These are phyloP conservation scores for Triplophysa dalaica DNA, from an alignment of 2,113 vertebrate genomes.

Conservation along the genomic window DNA sequence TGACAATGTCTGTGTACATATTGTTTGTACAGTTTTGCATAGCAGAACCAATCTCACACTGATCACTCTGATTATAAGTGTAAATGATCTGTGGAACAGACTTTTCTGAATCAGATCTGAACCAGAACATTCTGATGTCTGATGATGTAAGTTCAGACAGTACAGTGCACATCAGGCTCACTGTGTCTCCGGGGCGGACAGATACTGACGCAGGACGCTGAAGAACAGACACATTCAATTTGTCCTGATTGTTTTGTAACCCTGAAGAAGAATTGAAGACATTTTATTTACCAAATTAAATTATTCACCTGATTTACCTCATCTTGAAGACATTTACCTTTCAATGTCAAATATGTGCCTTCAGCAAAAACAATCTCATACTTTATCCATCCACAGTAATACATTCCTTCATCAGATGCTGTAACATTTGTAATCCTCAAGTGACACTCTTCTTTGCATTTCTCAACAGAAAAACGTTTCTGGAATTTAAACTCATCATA, in stretches of 20 bases:
- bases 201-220: constrained; percentile 18
- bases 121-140: constrained; percentile 46
- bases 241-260: constrained; percentile 27
- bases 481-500: neutral
- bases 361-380: neutral
- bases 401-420: constrained; percentile 25
- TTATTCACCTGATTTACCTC: too few relatives aligned
- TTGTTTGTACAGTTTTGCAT: constrained; percentile 51
- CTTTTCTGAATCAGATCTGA: constrained; percentile 33
- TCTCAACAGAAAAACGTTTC: constrained; percentile 7
- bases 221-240: neutral
- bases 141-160: constrained; percentile 14
- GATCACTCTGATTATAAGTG: constrained; percentile 24
- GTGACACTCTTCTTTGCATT: neutral
- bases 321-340: neutral
- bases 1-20: constrained; percentile 50
- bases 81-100: constrained; percentile 47
- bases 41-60: neutral
- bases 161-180: constrained; percentile 59
- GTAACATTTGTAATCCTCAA: constrained; percentile 16
- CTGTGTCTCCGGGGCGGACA: constrained; percentile 4
- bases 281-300: too few relatives aligned
- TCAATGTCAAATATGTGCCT: constrained; percentile 27
- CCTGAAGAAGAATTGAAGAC: neutral
- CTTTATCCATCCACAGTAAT: constrained; percentile 11